Percentiles rank a stretch among this genome's conserved stretches.
Conservation (phyloP, 2,797 vertebrate species). For the Ctenopoma kingsleyae region DNA sequence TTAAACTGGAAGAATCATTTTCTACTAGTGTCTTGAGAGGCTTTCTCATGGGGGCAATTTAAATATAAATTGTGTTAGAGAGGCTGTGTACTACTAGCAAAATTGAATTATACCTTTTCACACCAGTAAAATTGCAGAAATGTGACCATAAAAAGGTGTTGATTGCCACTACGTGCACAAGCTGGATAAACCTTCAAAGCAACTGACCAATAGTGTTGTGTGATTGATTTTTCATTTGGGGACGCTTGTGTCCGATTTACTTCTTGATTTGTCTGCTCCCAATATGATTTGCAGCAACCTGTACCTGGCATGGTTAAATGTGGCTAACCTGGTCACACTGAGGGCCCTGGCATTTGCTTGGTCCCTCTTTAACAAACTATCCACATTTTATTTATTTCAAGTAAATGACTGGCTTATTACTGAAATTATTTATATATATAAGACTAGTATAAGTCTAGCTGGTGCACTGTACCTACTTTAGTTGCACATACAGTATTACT, state of each 20-base stretch:
- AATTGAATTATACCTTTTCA: slow-evolving; percentile 39
- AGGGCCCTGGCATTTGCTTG: slow-evolving; percentile 24
- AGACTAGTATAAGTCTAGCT: slow-evolving; percentile 1
- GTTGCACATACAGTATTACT: no score
- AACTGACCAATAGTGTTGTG: slow-evolving; percentile 5
- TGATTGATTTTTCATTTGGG: slow-evolving; percentile 12
- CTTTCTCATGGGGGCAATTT: slow-evolving; percentile 27
- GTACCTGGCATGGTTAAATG: slow-evolving; percentile 17
- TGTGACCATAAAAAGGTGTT: slow-evolving; percentile 19
- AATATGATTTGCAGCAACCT: neutral
- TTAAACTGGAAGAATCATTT: slow-evolving; percentile 37
- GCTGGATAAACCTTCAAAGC: slow-evolving; percentile 1
- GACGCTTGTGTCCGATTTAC: slow-evolving; percentile 15
- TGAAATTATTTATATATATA: neutral
- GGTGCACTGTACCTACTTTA: neutral
- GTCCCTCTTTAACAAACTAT: slow-evolving; percentile 17
- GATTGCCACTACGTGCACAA: slow-evolving; percentile 8
- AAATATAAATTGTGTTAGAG: slow-evolving; percentile 36
- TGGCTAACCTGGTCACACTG: slow-evolving; percentile 18
- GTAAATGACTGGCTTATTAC: slow-evolving; percentile 16
- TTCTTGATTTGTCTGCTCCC: slow-evolving; percentile 26
- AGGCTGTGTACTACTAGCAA: slow-evolving; percentile 2
- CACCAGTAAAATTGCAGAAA: slow-evolving; percentile 20
- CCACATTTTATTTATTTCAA: slow-evolving; percentile 46
- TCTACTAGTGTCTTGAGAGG: slow-evolving; percentile 30